Percentiles rank a stretch among this genome's conserved stretches.
These are phyloP conservation scores for Gymnoscelis rufifasciata DNA, from an alignment of 2,888 invertebrate genomes.

Conservation along the genomic window DNA sequence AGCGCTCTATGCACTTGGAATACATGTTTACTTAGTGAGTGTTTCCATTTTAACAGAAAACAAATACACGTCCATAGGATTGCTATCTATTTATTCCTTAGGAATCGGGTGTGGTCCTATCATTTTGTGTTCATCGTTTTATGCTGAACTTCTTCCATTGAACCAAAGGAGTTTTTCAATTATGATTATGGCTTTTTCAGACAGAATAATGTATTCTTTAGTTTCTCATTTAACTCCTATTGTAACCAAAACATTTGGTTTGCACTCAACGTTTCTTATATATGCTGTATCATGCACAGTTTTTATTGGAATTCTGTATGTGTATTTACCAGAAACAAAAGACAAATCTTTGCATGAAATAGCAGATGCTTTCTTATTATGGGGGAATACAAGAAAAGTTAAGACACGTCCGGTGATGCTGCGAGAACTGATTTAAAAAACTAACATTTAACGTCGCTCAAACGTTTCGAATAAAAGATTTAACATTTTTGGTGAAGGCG, in stretches of 20 bases:
- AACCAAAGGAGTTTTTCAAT: background rate
- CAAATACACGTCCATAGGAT: background rate
- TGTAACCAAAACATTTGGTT: background rate
- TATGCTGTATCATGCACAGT: background rate
- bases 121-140: background rate
- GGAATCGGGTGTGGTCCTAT: background rate
- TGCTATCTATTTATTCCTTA: background rate
- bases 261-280: background rate
- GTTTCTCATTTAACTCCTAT: background rate
- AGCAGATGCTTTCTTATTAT: constrained; percentile 25
- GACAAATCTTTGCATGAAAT: constrained; percentile 42
- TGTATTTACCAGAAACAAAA: constrained; percentile 43
- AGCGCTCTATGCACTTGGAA: background rate
- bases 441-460: too few species aligned
- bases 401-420: too few species aligned
- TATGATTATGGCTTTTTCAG: background rate
- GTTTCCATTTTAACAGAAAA: background rate
- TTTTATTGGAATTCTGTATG: constrained; percentile 25
- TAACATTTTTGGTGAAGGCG: too few species aligned
- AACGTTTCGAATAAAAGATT: too few species aligned
- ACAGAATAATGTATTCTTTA: background rate
- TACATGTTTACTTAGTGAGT: background rate
- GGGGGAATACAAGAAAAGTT: background rate
- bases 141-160: constrained; percentile 1
- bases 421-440: too few species aligned